These are phyloP conservation scores for Gobius niger DNA, from an alignment of 2,113 vertebrate genomes.

Conservation along the genomic window DNA sequence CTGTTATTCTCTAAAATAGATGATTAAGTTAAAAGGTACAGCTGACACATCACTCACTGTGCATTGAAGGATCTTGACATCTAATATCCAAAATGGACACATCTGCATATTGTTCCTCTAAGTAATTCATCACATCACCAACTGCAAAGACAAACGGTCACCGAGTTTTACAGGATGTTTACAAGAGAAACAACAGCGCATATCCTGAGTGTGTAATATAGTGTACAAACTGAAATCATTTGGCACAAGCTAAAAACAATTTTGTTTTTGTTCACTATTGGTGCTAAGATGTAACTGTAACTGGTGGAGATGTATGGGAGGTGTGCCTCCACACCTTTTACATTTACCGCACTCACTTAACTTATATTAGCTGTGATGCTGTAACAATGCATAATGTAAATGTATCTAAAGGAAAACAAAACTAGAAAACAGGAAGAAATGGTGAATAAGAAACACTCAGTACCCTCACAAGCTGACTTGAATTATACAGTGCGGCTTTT, in stretches of 20 bases:
- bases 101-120: constrained; percentile 18
- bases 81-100: constrained; percentile 23
- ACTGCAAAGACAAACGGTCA: neutral
- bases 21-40: constrained; percentile 22
- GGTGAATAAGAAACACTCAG: neutral
- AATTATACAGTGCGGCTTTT: constrained; percentile 33
- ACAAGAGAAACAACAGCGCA: neutral
- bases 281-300: neutral
- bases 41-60: neutral
- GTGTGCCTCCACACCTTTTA: neutral
- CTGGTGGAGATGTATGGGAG: no score
- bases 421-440: no score
- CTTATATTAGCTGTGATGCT: neutral
- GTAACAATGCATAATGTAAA: constrained; percentile 1
- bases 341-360: no score
- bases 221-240: no score
- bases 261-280: no score
- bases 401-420: neutral
- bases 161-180: neutral
- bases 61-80: constrained; percentile 2
- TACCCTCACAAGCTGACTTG: neutral
- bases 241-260: no score
- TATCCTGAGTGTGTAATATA: neutral
- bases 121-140: neutral
- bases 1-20: constrained; percentile 1